Conservation (phyloP, 2,888 invertebrate species). For the Sinhomidia bicolor region DNA sequence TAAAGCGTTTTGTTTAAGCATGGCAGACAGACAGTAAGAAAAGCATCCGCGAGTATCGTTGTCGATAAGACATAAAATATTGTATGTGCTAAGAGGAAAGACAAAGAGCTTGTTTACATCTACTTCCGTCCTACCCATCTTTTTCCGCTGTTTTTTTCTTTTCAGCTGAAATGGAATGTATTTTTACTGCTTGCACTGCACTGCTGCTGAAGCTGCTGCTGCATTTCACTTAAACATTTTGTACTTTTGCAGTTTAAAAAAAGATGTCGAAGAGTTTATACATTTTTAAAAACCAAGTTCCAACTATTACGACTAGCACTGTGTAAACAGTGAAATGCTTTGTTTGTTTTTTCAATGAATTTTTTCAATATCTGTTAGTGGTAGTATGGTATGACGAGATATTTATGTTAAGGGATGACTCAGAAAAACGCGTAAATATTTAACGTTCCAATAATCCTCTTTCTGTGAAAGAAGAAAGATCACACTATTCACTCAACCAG, state of each 20-base stretch:
- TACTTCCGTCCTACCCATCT: slow-evolving; percentile 6
- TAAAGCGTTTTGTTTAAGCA: too few relatives aligned
- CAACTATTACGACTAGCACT: too few relatives aligned
- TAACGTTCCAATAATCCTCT: neutral
- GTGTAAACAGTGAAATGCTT: neutral
- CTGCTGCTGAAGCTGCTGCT: too few relatives aligned
- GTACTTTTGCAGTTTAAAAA: too few relatives aligned
- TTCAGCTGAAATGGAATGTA: neutral
- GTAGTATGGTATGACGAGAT: too few relatives aligned
- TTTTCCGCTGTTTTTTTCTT: neutral
- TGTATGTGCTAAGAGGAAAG: neutral
- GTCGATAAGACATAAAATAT: neutral
- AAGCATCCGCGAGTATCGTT: neutral
- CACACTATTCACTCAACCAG: too few relatives aligned
- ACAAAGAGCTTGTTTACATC: slow-evolving; percentile 9
- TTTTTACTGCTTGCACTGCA: neutral
- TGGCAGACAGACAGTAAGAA: too few relatives aligned
- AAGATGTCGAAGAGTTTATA: too few relatives aligned
- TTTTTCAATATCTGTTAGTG: neutral
- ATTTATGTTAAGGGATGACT: slow-evolving; percentile 2
- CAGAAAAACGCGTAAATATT: neutral
- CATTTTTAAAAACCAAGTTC: too few relatives aligned
- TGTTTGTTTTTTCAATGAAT: slow-evolving; percentile 9
- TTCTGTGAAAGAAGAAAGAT: too few relatives aligned
- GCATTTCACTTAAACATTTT: too few relatives aligned